A percentile compares a stretch with the other conserved stretches of the same genome.
phyloP scores from a whole-genome alignment of 1,140 invertebrate species.

The Penaeus japonicus region DNA sequence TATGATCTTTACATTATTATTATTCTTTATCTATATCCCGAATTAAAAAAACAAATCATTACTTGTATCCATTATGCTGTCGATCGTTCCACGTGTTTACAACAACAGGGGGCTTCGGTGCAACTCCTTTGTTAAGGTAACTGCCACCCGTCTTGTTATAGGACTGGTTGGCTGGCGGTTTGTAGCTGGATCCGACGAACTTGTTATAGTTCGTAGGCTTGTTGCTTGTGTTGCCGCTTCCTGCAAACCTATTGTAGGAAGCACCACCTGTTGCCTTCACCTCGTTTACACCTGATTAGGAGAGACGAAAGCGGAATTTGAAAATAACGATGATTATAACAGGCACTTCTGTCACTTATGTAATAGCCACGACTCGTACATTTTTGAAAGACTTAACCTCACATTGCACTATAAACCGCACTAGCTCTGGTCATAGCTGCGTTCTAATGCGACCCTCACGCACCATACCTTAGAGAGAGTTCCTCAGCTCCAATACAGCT shows the following conservation, averaged over 20 bases:
- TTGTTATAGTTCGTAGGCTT: slow-evolving; percentile 14
- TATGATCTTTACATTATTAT: no score
- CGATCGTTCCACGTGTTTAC: slow-evolving; percentile 39
- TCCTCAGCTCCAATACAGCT: no score
- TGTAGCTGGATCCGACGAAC: not conserved
- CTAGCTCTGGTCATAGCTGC: no score
- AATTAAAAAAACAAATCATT: not conserved
- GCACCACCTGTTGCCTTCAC: not conserved
- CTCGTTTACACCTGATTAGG: not conserved
- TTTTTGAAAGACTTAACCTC: no score
- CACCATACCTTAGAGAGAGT: no score
- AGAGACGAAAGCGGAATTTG: no score
- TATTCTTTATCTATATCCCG: no score
- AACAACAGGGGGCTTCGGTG: slow-evolving; percentile 2
- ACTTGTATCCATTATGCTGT: slow-evolving; percentile 49
- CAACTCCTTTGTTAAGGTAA: slow-evolving; percentile 25
- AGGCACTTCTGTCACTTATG: no score
- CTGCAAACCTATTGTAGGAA: slow-evolving; percentile 27
- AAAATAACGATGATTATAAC: no score
- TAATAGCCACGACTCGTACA: no score
- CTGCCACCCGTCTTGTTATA: not conserved
- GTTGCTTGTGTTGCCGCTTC: not conserved
- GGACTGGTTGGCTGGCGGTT: not conserved
- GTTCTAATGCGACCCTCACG: no score
- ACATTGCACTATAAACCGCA: no score